Evolutionary conservation across 2,888 invertebrate species (phyloP).

Genomic region (Carterocephalus palaemon): DNA sequence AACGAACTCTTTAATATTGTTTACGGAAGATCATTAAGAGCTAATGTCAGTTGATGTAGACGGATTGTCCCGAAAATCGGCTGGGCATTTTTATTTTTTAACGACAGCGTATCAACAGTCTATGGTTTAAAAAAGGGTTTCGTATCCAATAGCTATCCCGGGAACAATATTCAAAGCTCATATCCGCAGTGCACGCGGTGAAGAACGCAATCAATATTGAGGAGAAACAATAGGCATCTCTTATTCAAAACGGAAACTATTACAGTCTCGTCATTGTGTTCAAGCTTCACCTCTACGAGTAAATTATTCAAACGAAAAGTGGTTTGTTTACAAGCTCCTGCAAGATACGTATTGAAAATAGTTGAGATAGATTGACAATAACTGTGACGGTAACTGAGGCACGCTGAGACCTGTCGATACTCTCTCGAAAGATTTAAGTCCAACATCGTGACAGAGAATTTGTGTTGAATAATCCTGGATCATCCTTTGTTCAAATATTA

Average conservation of each 20-base stretch:
- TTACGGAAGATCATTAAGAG: slow-evolving; percentile 13
- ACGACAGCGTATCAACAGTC: background rate
- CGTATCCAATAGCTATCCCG: slow-evolving; percentile 29
- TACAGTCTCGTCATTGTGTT: slow-evolving; percentile 72
- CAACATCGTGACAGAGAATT: slow-evolving; percentile 64
- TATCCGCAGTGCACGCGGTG: slow-evolving; percentile 52
- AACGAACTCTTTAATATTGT: slow-evolving; percentile 49
- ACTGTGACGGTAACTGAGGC: slow-evolving; percentile 44
- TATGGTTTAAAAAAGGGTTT: background rate
- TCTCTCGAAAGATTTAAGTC: slow-evolving; percentile 70
- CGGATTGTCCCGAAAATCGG: slow-evolving; percentile 24
- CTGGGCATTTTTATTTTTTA: too few relatives aligned
- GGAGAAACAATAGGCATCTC: slow-evolving; percentile 72
- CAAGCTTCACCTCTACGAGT: slow-evolving; percentile 66
- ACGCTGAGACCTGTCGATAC: slow-evolving; percentile 55
- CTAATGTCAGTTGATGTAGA: slow-evolving; percentile 8
- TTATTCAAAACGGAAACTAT: slow-evolving; percentile 77
- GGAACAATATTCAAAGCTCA: slow-evolving; percentile 52
- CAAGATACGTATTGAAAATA: slow-evolving; percentile 60
- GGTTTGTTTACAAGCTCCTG: slow-evolving; percentile 69
- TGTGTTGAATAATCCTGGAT: slow-evolving; percentile 62
- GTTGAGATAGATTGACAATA: slow-evolving; percentile 53
- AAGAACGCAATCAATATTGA: slow-evolving; percentile 69
- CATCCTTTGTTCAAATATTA: slow-evolving; percentile 66
- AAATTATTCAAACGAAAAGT: slow-evolving; percentile 74